Conservation (phyloP, 2,113 vertebrate genomes). For the Psephotus haematonotus region DNA sequence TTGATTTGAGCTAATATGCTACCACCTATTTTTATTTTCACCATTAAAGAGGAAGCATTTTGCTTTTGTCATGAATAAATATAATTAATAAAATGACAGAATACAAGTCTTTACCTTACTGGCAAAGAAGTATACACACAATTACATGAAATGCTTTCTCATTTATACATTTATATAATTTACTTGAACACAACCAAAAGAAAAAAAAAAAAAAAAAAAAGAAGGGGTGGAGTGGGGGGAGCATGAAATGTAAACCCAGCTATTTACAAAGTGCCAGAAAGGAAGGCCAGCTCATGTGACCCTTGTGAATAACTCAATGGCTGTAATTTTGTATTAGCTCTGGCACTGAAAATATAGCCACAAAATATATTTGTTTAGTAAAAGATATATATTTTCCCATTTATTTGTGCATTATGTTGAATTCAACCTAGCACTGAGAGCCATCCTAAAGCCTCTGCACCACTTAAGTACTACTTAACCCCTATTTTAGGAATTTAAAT, state of each 20-base stretch:
- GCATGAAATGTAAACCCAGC: background rate
- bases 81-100: background rate
- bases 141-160: background rate
- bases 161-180: background rate
- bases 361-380: background rate
- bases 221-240: background rate
- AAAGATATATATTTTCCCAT: background rate
- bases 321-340: background rate
- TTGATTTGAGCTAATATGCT: background rate
- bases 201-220: background rate
- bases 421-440: background rate
- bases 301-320: background rate
- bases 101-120: background rate
- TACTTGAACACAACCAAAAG: background rate
- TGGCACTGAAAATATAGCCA: background rate
- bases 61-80: background rate
- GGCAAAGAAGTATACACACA: background rate
- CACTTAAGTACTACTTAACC: background rate
- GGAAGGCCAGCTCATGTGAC: background rate
- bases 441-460: background rate
- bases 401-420: background rate
- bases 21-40: background rate
- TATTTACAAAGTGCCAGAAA: background rate
- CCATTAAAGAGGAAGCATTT: background rate
- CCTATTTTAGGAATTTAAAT: background rate